A percentile compares a stretch with the other conserved stretches of the same genome.
Conservation (phyloP, 2,113 vertebrate genomes). For the Cyprinodon tularosa region DNA sequence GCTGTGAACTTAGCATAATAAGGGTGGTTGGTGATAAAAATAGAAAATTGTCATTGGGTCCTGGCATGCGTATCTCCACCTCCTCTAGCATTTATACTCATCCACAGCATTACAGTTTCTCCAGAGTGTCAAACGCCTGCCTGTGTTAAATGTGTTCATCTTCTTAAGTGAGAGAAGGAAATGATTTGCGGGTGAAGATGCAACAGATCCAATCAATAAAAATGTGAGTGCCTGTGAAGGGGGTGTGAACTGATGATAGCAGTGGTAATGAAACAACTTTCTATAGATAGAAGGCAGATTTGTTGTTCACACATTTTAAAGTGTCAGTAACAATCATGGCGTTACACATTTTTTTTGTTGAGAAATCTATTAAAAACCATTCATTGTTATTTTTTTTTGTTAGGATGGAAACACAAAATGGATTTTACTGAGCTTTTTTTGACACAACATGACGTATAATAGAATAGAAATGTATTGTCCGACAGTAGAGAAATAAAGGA, state of each 20-base stretch:
- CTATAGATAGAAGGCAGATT: conserved; percentile 45
- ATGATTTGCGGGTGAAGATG: conserved; percentile 25
- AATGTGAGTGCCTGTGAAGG: conserved; percentile 35
- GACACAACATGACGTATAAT: too few species aligned
- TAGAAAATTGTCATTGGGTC: neutral
- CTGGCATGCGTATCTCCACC: neutral
- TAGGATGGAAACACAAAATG: neutral
- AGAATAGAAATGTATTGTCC: too few species aligned
- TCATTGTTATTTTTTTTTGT: neutral
- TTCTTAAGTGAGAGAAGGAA: conserved; percentile 11
- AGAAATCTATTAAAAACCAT: neutral
- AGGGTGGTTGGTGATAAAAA: neutral
- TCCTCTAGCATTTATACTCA: neutral
- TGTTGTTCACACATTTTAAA: conserved; percentile 37
- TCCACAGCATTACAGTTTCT: neutral
- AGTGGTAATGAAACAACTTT: conserved; percentile 36
- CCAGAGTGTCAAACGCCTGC: neutral
- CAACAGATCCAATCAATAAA: conserved; percentile 41
- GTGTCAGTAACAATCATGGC: conserved; percentile 34
- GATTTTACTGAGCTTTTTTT: too few species aligned
- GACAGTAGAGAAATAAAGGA: too few species aligned
- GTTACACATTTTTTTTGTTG: conserved; percentile 1
- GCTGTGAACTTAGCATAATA: neutral
- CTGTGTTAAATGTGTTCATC: conserved; percentile 20
- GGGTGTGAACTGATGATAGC: conserved; percentile 8